Evolutionary conservation across 2,888 invertebrate species (phyloP).

Genomic region (Hypselothyrea guttata): DNA sequence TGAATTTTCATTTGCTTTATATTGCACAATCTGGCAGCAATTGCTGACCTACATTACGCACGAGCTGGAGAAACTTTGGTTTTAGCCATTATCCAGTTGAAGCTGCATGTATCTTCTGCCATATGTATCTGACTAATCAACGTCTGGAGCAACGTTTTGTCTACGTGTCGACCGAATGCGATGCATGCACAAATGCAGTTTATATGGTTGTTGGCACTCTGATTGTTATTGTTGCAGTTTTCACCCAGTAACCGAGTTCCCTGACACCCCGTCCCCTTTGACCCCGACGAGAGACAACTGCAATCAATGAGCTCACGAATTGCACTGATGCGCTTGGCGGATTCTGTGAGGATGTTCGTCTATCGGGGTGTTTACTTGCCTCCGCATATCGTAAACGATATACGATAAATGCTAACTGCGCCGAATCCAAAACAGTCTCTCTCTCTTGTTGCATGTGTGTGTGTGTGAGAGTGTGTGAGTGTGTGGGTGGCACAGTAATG

Average conservation of each 20-base stretch:
- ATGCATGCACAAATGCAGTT: constrained; percentile 4
- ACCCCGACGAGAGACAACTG: constrained; percentile 45
- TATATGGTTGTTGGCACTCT: constrained; percentile 23
- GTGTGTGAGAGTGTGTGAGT: constrained; percentile 21
- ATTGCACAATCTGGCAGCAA: constrained; percentile 49
- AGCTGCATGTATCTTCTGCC: not conserved
- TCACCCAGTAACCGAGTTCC: constrained; percentile 80
- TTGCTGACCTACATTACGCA: constrained; percentile 66
- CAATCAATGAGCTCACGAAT: constrained; percentile 65
- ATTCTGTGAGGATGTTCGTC: constrained; percentile 64
- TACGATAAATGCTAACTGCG: constrained; percentile 51
- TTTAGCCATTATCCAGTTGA: constrained; percentile 17
- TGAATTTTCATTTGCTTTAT: constrained; percentile 36
- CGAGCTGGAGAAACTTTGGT: constrained; percentile 34
- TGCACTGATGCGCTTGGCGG: constrained; percentile 72
- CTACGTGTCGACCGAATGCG: constrained; percentile 38
- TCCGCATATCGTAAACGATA: constrained; percentile 65
- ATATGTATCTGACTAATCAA: constrained; percentile 10
- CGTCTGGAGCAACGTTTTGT: not conserved
- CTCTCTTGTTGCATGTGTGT: too few relatives aligned
- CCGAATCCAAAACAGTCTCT: constrained; percentile 67
- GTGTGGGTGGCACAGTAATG: constrained; percentile 57
- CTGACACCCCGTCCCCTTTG: constrained; percentile 53
- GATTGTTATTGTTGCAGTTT: constrained; percentile 56
- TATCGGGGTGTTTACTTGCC: constrained; percentile 39